phyloP scores from a whole-genome alignment of 1,140 invertebrate species.

The Drosophila guanche region DNA sequence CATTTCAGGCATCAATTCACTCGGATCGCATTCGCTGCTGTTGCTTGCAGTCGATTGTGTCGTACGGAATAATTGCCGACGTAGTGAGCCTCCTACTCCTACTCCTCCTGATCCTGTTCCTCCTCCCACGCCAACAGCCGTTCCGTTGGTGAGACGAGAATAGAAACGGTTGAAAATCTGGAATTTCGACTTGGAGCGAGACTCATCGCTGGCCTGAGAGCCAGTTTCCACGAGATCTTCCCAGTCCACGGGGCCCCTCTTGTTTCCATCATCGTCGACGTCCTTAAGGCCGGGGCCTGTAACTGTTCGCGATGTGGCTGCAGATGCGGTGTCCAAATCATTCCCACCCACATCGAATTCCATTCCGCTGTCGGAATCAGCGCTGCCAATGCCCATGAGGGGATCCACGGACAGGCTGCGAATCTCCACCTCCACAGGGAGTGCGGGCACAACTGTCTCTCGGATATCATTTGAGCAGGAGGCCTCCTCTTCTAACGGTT shows the following conservation, averaged over 20 bases:
- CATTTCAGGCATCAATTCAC: constrained; percentile 31
- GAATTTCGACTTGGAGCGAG: constrained; percentile 27
- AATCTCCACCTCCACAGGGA: not conserved
- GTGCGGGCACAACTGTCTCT: not conserved
- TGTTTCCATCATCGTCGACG: not conserved
- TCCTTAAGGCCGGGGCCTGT: not conserved
- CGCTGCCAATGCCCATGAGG: constrained; percentile 49
- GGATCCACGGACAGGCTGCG: constrained; percentile 1
- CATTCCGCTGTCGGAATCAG: constrained; percentile 13
- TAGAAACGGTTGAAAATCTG: constrained; percentile 33
- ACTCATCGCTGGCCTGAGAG: not conserved
- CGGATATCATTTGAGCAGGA: too few species aligned
- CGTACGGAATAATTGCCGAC: too few species aligned
- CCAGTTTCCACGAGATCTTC: constrained; percentile 33
- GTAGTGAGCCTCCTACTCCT: too few species aligned
- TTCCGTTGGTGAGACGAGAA: constrained; percentile 24
- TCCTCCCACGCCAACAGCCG: not conserved
- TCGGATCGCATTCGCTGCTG: constrained; percentile 18
- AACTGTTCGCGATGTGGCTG: too few species aligned
- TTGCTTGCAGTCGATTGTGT: not conserved
- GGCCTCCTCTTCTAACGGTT: not conserved
- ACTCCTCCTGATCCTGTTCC: too few species aligned
- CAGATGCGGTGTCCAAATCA: too few species aligned
- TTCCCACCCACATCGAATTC: not conserved
- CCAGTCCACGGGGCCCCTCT: constrained; percentile 32